These are phyloP conservation scores for Tenthredo distinguenda DNA, from an alignment of 2,888 invertebrate species.

Conservation along the genomic window DNA sequence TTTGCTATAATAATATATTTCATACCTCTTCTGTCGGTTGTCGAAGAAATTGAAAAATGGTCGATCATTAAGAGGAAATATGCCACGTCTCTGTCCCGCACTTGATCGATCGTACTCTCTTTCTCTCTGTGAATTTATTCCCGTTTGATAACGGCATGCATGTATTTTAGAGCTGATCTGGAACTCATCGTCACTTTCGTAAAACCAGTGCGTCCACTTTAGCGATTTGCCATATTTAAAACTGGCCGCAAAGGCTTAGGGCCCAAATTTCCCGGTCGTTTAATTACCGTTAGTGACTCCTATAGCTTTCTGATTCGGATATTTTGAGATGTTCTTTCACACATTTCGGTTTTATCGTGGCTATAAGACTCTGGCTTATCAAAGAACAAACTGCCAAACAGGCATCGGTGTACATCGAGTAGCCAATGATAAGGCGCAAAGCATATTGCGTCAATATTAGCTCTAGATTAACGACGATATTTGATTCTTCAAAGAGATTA, in stretches of 20 bases:
- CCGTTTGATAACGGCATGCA: neutral
- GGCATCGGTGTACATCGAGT: neutral
- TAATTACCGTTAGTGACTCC: neutral
- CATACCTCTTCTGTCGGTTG: neutral
- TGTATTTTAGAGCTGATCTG: neutral
- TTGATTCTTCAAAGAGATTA: neutral
- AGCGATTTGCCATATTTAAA: too few relatives aligned
- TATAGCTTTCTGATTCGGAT: too few relatives aligned
- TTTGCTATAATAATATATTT: neutral
- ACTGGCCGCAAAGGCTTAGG: neutral
- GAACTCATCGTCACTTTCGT: neutral
- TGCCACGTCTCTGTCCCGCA: neutral
- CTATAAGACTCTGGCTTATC: neutral
- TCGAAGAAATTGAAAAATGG: neutral
- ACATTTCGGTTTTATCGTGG: neutral
- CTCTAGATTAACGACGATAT: neutral
- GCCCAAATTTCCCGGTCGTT: neutral
- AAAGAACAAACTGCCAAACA: neutral
- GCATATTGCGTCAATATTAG: neutral
- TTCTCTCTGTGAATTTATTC: neutral
- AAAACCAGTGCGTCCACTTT: neutral
- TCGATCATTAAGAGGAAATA: neutral
- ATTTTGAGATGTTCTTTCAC: neutral
- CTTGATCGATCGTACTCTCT: neutral
- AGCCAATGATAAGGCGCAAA: neutral